Base-by-base conservation (phyloP, 1,140 invertebrate genomes). In the Tribolium castaneum region DNA sequence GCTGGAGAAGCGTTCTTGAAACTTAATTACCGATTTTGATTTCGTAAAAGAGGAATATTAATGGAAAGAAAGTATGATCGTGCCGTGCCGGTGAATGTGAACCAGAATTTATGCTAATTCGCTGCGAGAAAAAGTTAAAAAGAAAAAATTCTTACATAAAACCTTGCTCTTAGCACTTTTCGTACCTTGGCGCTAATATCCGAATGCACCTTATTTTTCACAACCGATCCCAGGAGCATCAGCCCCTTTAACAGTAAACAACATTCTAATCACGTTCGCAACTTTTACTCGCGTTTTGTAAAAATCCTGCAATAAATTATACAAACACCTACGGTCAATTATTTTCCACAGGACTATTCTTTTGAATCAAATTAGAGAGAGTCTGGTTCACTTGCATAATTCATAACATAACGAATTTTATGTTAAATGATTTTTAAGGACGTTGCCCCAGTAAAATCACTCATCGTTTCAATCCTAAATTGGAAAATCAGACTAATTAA, bases 11-110 rank as follows among this genome's bases (percentile, higher is more conserved):
- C 25, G 25, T 35, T 35, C 30, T 12, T 9, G 9, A 66, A 35
- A 12, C n/a, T 35, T 66, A 66, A 66, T 66, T 66, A 66, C 25
- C 59, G 30, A 66, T 66, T 35, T 66, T 13, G 30, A 35, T 66
- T 66, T 66, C 59, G 59, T 66, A 66, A 66, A 66, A 59, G 30
- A 66, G 59, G 59, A 66, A 66, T 66, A 66, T 66, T 66, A 66
- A 66, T 66, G 25, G 59, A 66, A 66, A 66, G 59, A 66, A 66
- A 66, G 59, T 66, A 66, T 35, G 59, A 66, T 66, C 59, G 59
- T 66, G 59, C 30, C 59, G 59, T 66, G 59, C 30, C 3, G 12
- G 59, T 66, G 59, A 66, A 66, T 35, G 59, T 66, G 59, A 66
- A 66, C 59, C 59, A 66, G 59, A 66, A 66, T 35, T 66, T 66